Conservation (phyloP, 2,888 invertebrate species). For the Coelinius sp. region DNA sequence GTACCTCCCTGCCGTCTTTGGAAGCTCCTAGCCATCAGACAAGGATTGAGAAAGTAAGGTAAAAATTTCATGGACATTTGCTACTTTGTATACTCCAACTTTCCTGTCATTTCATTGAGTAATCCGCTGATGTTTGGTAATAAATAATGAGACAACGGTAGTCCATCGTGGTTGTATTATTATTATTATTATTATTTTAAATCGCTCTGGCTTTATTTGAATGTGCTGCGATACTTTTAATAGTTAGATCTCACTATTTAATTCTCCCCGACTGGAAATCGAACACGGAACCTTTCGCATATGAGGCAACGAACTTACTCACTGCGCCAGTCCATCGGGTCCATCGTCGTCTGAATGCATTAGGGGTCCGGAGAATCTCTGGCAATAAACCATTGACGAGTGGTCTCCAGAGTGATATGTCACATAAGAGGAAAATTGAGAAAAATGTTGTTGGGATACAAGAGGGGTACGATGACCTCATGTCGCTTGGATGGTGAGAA, state of each 20-base stretch:
- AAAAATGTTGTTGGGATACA: constrained; percentile 13
- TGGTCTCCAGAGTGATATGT: constrained; percentile 15
- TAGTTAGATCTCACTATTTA: no score
- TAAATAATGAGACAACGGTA: not conserved
- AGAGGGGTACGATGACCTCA: constrained; percentile 34
- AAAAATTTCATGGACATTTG: constrained; percentile 14
- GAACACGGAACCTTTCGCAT: no score
- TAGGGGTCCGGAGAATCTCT: constrained; percentile 13
- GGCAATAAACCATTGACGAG: not conserved
- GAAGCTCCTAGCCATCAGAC: constrained; percentile 43
- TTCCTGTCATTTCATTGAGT: not conserved
- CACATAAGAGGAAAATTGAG: not conserved
- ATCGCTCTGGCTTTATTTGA: no score
- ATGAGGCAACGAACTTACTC: no score
- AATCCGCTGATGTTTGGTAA: not conserved
- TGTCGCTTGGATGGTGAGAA: constrained; percentile 30
- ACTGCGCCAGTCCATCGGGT: no score
- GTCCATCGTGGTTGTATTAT: no score
- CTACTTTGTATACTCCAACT: not conserved
- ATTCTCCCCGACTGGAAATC: no score
- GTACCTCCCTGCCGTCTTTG: constrained; percentile 74
- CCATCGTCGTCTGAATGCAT: not conserved
- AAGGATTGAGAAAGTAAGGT: constrained; percentile 34
- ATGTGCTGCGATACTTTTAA: no score
- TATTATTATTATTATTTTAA: no score